phyloP scores from a whole-genome alignment of 2,113 vertebrate species.

The Rafetus swinhoei region DNA sequence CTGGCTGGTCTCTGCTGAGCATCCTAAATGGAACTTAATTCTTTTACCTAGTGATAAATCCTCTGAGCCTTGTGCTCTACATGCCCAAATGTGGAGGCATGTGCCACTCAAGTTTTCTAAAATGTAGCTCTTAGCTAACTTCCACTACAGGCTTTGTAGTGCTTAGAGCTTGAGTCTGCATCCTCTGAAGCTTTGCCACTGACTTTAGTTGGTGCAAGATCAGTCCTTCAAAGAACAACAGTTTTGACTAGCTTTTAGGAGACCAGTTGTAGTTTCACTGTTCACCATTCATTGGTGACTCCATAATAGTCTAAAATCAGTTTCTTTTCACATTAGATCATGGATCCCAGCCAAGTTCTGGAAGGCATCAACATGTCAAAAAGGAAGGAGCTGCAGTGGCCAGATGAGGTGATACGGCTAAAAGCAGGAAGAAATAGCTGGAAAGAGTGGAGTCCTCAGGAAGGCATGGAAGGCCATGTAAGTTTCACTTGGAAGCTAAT shows the following conservation, averaged over 20 bases:
- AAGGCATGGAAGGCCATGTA: constrained; percentile 99
- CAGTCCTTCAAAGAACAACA: background rate
- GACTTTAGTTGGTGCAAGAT: background rate
- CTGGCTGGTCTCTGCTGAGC: background rate
- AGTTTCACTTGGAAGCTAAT: constrained; percentile 72
- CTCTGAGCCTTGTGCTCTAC: background rate
- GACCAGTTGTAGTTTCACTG: background rate
- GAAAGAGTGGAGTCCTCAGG: constrained; percentile 98
- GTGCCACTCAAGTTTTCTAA: background rate
- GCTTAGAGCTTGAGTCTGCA: background rate
- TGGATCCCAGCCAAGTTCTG: constrained; percentile 93
- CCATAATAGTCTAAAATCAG: constrained; percentile 63
- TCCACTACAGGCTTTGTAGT: no score
- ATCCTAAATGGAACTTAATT: background rate
- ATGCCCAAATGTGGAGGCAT: background rate
- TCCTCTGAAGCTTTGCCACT: background rate
- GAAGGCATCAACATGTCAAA: constrained; percentile 96
- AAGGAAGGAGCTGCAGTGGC: constrained; percentile 98
- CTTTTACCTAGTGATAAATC: background rate
- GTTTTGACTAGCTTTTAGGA: background rate
- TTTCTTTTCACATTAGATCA: constrained; percentile 82
- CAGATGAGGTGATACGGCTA: constrained; percentile 92
- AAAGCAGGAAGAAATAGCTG: constrained; percentile 96
- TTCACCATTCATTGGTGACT: constrained; percentile 44
- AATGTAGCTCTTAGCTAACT: background rate